These are phyloP conservation scores for Agrilus planipennis DNA, from an alignment of 1,140 invertebrate species.

Conservation along the genomic window DNA sequence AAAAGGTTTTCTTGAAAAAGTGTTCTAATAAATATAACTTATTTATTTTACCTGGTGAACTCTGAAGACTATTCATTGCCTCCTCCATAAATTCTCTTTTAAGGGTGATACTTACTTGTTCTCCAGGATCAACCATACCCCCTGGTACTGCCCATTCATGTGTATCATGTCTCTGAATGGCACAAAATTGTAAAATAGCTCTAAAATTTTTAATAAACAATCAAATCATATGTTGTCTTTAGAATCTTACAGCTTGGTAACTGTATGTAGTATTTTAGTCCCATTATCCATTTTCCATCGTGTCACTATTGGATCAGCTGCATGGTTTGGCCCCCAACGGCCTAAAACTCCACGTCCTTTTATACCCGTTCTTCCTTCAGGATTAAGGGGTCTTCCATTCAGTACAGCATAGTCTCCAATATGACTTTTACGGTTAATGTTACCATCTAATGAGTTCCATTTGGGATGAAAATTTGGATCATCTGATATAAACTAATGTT, in stretches of 20 bases:
- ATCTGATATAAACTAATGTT: conserved; percentile 16
- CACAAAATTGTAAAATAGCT: conserved; percentile 80
- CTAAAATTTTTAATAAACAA: conserved; percentile 29
- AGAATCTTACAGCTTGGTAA: conserved; percentile 17
- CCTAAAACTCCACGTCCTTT: conserved; percentile 68
- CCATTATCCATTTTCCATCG: conserved; percentile 60
- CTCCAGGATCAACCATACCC: conserved; percentile 91
- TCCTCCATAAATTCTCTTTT: conserved; percentile 91
- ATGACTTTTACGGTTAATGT: conserved; percentile 66
- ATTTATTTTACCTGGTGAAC: conserved; percentile 28
- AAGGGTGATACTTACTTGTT: conserved; percentile 65
- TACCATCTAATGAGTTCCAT: conserved; percentile 73
- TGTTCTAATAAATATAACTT: not conserved
- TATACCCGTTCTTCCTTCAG: conserved; percentile 76
- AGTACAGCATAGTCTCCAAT: conserved; percentile 52
- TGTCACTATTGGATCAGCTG: conserved; percentile 80
- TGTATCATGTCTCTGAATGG: conserved; percentile 73
- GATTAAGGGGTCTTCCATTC: conserved; percentile 60
- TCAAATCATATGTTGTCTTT: not conserved
- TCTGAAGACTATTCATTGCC: conserved; percentile 61
- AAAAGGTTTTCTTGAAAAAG: conserved; percentile 10
- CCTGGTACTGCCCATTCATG: conserved; percentile 87
- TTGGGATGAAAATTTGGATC: conserved; percentile 49
- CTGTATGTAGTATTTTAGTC: conserved; percentile 29
- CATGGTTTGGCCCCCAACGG: conserved; percentile 91